Conservation (phyloP, 2,888 invertebrate species). For the Caenorhabditis zanzibari region DNA sequence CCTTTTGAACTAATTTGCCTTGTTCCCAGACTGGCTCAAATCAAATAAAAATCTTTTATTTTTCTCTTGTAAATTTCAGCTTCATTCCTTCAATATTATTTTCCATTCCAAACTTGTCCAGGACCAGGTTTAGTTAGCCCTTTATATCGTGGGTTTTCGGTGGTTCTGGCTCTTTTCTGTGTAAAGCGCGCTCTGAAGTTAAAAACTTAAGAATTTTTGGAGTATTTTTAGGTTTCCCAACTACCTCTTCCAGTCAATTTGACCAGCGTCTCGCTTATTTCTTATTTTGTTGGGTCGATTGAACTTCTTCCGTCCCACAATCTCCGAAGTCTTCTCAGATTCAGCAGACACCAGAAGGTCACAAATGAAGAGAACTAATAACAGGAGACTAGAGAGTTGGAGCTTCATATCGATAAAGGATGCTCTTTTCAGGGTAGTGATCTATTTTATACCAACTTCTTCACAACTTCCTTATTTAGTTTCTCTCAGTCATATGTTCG, state of each 20-base stretch:
- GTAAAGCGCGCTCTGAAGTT: conserved; percentile 22
- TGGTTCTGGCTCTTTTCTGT: not conserved
- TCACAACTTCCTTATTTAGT: conserved; percentile 37
- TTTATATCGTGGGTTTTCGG: too few relatives aligned
- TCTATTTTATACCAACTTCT: conserved; percentile 19
- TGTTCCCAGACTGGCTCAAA: too few relatives aligned
- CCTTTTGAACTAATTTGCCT: too few relatives aligned
- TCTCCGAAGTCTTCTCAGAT: conserved; percentile 26
- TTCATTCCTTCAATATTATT: not conserved
- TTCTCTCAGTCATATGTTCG: conserved; percentile 22
- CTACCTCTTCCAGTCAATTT: not conserved
- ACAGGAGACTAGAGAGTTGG: conserved; percentile 10
- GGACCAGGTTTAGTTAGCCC: too few relatives aligned
- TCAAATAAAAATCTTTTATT: too few relatives aligned
- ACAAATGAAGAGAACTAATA: conserved; percentile 21
- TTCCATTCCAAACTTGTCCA: not conserved
- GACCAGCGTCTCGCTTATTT: not conserved
- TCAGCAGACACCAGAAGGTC: conserved; percentile 6
- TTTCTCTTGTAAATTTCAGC: too few relatives aligned
- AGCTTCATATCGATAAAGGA: too few relatives aligned
- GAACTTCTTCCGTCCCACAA: conserved; percentile 17
- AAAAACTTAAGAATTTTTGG: too few relatives aligned
- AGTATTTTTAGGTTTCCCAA: too few relatives aligned
- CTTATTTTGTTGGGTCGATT: conserved; percentile 3
- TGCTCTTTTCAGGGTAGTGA: too few relatives aligned